Conservation (phyloP, 2,888 invertebrate genomes). For the Polietes domitor region DNA sequence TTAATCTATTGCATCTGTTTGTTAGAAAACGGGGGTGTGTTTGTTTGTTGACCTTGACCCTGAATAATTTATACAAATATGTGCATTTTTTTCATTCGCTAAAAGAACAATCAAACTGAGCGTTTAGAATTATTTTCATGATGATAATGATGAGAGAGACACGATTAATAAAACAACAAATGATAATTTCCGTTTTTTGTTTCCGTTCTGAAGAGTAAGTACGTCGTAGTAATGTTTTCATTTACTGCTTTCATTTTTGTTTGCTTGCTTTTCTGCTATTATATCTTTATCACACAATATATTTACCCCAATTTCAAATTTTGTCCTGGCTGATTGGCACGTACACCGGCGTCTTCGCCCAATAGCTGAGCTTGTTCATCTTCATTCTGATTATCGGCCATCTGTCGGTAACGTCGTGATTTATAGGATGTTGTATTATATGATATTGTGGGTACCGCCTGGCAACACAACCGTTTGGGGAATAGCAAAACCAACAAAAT, state of each 20-base stretch:
- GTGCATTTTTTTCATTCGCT: slow-evolving; percentile 62
- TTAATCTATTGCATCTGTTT: not conserved
- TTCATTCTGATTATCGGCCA: slow-evolving; percentile 98
- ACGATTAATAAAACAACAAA: slow-evolving; percentile 36
- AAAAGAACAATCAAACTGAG: slow-evolving; percentile 62
- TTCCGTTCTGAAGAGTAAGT: slow-evolving; percentile 49
- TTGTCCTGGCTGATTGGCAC: slow-evolving; percentile 90
- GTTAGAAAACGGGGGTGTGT: not conserved
- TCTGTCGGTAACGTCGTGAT: slow-evolving; percentile 85
- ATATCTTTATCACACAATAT: slow-evolving; percentile 69
- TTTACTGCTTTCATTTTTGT: slow-evolving; percentile 43
- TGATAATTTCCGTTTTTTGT: slow-evolving; percentile 64
- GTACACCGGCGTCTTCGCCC: slow-evolving; percentile 94
- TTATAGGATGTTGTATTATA: slow-evolving; percentile 75
- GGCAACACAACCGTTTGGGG: slow-evolving; percentile 81
- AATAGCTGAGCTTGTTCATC: slow-evolving; percentile 97
- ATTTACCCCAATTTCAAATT: slow-evolving; percentile 98
- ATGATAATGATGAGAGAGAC: slow-evolving; percentile 43
- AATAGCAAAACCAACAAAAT: slow-evolving; percentile 48
- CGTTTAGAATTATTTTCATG: slow-evolving; percentile 61
- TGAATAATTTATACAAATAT: slow-evolving; percentile 47
- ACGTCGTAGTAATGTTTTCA: slow-evolving; percentile 62
- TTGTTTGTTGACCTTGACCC: not conserved
- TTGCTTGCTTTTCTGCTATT: slow-evolving; percentile 61
- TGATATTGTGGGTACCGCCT: slow-evolving; percentile 84